A percentile compares a stretch with the other conserved stretches of the same genome.
Evolutionary conservation across 2,113 vertebrate genomes (phyloP).

Genomic region (Ictalurus furcatus): DNA sequence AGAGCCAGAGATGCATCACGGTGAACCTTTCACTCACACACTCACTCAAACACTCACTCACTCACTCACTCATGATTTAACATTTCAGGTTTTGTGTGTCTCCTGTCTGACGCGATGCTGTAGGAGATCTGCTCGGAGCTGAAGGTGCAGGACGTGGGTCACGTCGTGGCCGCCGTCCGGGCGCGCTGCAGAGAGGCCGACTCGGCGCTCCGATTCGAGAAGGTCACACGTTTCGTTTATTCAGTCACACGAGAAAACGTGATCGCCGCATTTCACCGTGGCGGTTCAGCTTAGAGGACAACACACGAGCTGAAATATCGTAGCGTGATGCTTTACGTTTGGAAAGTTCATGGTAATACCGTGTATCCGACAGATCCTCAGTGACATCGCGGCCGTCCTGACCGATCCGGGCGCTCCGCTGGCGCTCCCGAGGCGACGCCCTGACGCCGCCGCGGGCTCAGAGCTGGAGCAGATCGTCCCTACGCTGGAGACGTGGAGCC

Average conservation of each 20-base stretch:
- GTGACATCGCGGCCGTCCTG: slow-evolving; percentile 72
- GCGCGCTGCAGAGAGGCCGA: slow-evolving; percentile 34
- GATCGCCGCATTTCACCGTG: background rate
- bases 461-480: slow-evolving; percentile 77
- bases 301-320: background rate
- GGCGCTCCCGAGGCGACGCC: slow-evolving; percentile 63
- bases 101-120: background rate
- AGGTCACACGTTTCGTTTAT: slow-evolving; percentile 36
- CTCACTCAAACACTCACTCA: background rate
- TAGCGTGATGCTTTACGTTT: background rate
- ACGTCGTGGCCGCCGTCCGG: slow-evolving; percentile 37
- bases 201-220: slow-evolving; percentile 41
- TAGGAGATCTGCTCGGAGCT: slow-evolving; percentile 58
- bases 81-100: background rate
- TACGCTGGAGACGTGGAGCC: slow-evolving; percentile 82
- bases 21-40: background rate
- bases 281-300: background rate
- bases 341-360: background rate
- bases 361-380: slow-evolving; percentile 71
- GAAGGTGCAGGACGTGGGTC: slow-evolving; percentile 40
- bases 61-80: background rate
- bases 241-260: background rate
- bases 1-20: slow-evolving; percentile 4
- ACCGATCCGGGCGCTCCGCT: slow-evolving; percentile 71
- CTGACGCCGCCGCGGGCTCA: slow-evolving; percentile 61